Base-by-base conservation (phyloP, 2,888 invertebrate genomes). In the Seira ritae region DNA sequence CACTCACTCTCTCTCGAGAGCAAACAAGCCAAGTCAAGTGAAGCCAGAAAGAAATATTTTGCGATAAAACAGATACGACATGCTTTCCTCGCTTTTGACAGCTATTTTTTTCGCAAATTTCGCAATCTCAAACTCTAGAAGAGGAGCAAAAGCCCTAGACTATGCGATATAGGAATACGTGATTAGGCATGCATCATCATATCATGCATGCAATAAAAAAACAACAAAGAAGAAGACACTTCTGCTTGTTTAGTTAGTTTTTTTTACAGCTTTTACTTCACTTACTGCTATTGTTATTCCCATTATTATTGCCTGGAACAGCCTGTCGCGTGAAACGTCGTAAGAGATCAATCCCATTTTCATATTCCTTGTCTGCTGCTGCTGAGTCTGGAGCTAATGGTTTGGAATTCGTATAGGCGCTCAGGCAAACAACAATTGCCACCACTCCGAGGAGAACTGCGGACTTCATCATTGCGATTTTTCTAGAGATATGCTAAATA, bases 241-340 rank as follows among this genome's bases (percentile, higher is more conserved):
- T n/a, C n/a, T n/a, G n/a, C n/a, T n/a, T n/a, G n/a, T n/a, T n/a
- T n/a, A n/a, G n/a, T n/a, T n/a, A n/a, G n/a, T n/a, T n/a, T n/a
- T n/a, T n/a, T n/a, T 12, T 42, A 12, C 20, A 65, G 37, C 8
- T 46, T 60, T 67, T 69, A 46, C 37, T 37, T 17, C 66, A 68
- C 83, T 84, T 75, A 84, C 83, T 84, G 31, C 31, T 31, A 31
- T 31, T 31, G 20, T 78, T 84, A 79, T 84, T 84, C 42, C 74
- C 78, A 70, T 84, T 84, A 22, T 74, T 73, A 31, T n/a, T n/a
- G 66, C 71, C 60, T 60, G 65, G 77, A 73, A 31, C 79, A 19
- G 86, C 85, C 70, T 87, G 84, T 55, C 87, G 78, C 46, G 87
- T 86, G n/a, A 87, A 72, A 10, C 87, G 83, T 75, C 85, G 76